Conservation (phyloP, 2,113 vertebrate species). For the Mus spicilegus region DNA sequence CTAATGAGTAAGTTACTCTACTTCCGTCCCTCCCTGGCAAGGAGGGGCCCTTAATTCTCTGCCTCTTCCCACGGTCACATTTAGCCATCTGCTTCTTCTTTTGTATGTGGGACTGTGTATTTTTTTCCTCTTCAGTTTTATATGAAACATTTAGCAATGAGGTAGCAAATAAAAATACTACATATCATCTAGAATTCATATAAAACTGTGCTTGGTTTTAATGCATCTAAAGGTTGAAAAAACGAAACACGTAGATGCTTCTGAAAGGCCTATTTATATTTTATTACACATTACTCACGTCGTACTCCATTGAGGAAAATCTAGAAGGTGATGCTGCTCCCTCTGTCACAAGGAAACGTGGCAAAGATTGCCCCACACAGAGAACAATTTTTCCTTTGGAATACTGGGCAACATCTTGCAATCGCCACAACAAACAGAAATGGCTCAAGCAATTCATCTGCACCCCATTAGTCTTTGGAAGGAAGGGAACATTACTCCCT, state of each 20-base stretch:
- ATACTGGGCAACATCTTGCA: not conserved
- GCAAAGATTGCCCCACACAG: not conserved
- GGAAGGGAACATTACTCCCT: not conserved
- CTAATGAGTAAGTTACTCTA: not conserved
- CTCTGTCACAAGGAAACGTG: not conserved
- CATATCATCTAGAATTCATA: conserved; percentile 70
- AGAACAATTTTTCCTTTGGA: conserved; percentile 26
- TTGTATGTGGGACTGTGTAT: conserved; percentile 66
- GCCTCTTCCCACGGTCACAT: conserved; percentile 64
- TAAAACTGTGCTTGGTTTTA: conserved; percentile 71
- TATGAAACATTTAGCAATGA: conserved; percentile 76
- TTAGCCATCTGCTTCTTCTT: conserved; percentile 73
- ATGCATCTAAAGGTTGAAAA: conserved; percentile 69
- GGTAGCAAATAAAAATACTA: conserved; percentile 79
- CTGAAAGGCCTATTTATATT: conserved; percentile 75
- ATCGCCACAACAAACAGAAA: not conserved
- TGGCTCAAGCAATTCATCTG: not conserved
- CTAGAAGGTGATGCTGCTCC: conserved; percentile 45
- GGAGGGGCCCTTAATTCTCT: not conserved
- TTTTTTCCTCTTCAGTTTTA: conserved; percentile 72
- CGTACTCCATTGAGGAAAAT: conserved; percentile 71
- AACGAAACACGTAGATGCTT: conserved; percentile 72
- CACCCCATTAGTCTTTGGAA: not conserved
- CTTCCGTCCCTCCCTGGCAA: not conserved
- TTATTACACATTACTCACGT: conserved; percentile 71